Percentiles rank a stretch among this genome's conserved stretches.
These are phyloP conservation scores for Sylvicapra grimmia DNA, from an alignment of 2,113 vertebrate genomes.

Conservation along the genomic window DNA sequence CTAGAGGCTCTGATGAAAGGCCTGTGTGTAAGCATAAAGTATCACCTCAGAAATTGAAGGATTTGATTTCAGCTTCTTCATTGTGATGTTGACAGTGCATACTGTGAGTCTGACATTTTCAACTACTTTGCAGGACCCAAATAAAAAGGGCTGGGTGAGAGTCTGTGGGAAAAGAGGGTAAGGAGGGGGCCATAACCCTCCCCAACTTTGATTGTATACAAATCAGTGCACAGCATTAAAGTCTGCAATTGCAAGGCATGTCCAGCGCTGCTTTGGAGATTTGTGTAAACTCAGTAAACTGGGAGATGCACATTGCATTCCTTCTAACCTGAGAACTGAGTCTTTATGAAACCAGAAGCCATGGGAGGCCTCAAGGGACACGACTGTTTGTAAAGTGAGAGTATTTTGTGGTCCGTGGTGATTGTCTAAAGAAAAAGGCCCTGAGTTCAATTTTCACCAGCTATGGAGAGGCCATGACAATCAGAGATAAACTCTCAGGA, in stretches of 20 bases:
- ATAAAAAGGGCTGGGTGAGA: conserved; percentile 55
- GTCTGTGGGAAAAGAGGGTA: conserved; percentile 11
- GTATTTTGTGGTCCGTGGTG: background rate
- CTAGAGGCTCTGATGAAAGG: conserved; percentile 49
- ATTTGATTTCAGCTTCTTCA: conserved; percentile 65
- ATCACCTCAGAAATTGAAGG: conserved; percentile 51
- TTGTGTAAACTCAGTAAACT: conserved; percentile 51
- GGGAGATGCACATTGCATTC: background rate
- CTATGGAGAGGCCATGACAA: conserved; percentile 21
- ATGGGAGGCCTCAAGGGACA: background rate
- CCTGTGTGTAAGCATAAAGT: conserved; percentile 60
- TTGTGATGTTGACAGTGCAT: conserved; percentile 68
- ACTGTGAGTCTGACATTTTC: conserved; percentile 71
- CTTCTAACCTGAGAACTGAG: conserved; percentile 35
- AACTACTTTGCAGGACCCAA: conserved; percentile 64
- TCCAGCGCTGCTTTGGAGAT: background rate
- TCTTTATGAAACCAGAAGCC: background rate
- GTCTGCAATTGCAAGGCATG: background rate
- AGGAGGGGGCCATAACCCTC: background rate
- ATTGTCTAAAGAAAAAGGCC: conserved; percentile 50
- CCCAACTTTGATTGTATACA: conserved; percentile 35
- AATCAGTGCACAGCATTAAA: background rate
- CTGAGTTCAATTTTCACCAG: conserved; percentile 57
- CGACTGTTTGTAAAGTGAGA: conserved; percentile 29
- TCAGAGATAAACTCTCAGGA: background rate